A percentile compares a stretch with the other conserved stretches of the same genome.
Evolutionary conservation across 2,888 invertebrate species (phyloP).

Genomic region (Ptycholaimellus sp.): DNA sequence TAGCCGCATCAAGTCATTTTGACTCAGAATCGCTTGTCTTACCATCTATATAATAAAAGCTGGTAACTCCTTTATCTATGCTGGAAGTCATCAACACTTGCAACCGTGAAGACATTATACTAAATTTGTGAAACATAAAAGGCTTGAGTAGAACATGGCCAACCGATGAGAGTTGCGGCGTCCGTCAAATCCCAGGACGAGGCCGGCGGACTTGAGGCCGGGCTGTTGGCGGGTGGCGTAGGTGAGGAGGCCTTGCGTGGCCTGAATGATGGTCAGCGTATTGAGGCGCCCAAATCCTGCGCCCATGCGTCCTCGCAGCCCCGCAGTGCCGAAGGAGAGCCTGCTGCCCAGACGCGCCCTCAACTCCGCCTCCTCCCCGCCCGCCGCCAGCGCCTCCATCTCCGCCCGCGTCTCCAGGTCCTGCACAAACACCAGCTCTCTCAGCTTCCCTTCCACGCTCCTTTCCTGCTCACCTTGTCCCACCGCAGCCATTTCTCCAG

Average conservation of each 20-base stretch:
- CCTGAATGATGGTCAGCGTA: slow-evolving; percentile 64
- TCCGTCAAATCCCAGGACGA: slow-evolving; percentile 22
- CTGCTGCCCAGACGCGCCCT: slow-evolving; percentile 23
- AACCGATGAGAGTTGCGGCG: slow-evolving; percentile 14
- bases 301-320: slow-evolving; percentile 68
- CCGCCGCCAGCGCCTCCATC: slow-evolving; percentile 21
- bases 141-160: slow-evolving; percentile 10
- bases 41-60: too few species aligned
- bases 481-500: slow-evolving; percentile 19
- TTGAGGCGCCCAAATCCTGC: slow-evolving; percentile 82
- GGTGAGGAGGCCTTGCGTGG: slow-evolving; percentile 18
- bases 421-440: too few species aligned
- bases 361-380: slow-evolving; percentile 23
- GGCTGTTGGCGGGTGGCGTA: slow-evolving; percentile 7
- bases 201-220: slow-evolving; percentile 9
- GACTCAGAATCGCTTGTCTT: too few species aligned
- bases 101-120: too few species aligned
- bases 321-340: slow-evolving; percentile 32
- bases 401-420: slow-evolving; percentile 20
- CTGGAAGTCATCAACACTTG: too few species aligned
- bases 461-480: slow-evolving; percentile 16
- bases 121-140: too few species aligned
- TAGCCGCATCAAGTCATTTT: too few species aligned
- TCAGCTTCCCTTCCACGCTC: too few species aligned
- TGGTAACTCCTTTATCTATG: too few species aligned